phyloP scores from a whole-genome alignment of 2,888 invertebrate genomes.

The Drosophila picticornis region DNA sequence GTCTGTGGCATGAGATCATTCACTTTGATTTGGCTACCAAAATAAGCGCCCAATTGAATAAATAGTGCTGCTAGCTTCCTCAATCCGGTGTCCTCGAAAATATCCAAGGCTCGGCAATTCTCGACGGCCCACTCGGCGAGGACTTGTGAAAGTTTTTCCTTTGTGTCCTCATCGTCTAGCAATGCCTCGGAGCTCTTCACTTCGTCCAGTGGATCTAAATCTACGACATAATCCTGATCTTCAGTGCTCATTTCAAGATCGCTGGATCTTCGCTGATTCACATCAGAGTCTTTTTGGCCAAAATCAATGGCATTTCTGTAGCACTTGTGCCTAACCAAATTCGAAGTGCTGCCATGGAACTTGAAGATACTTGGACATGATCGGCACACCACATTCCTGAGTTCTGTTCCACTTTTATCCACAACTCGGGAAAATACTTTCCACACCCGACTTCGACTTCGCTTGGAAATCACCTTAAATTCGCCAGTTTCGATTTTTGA shows the following conservation, averaged over 20 bases:
- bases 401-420: neutral
- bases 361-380: neutral
- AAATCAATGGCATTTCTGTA: neutral
- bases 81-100: neutral
- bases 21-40: neutral
- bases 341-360: neutral
- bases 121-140: neutral
- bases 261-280: neutral
- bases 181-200: neutral
- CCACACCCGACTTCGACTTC: neutral
- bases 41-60: neutral
- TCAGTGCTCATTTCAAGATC: neutral
- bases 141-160: neutral
- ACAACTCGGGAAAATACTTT: neutral
- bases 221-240: neutral
- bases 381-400: neutral
- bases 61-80: neutral
- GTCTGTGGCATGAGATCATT: neutral
- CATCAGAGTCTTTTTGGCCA: neutral
- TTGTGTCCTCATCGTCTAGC: neutral
- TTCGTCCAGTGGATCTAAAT: neutral
- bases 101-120: neutral
- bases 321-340: neutral
- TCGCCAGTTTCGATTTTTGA: neutral
- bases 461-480: slow-evolving; percentile 2